These are phyloP conservation scores for Corapipo altera DNA, from an alignment of 2,113 vertebrate species.

Conservation along the genomic window DNA sequence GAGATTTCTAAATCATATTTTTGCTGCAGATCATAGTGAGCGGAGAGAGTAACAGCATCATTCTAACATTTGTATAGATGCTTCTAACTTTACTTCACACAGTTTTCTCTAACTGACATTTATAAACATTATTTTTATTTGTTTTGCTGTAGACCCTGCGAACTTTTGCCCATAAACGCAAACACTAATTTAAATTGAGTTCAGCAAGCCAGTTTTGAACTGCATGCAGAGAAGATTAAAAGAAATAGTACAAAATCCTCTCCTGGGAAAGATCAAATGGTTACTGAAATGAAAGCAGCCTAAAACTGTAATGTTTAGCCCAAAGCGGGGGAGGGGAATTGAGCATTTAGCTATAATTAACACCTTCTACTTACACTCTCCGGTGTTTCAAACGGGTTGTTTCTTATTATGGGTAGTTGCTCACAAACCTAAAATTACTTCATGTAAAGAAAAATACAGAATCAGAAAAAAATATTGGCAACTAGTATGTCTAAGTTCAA, in stretches of 20 bases:
- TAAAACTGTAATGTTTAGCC: slow-evolving; percentile 38
- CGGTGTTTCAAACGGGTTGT: neutral
- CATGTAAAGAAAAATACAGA: neutral
- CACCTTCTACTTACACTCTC: slow-evolving; percentile 50
- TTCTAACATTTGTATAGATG: neutral
- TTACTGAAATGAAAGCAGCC: slow-evolving; percentile 58
- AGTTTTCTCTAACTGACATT: slow-evolving; percentile 5
- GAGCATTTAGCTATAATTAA: slow-evolving; percentile 59
- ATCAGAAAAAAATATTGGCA: neutral
- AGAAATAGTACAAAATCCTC: slow-evolving; percentile 56
- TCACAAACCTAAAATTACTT: slow-evolving; percentile 21
- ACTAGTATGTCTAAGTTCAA: neutral
- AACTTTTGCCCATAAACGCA: slow-evolving; percentile 37
- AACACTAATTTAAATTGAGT: slow-evolving; percentile 47
- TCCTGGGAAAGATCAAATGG: slow-evolving; percentile 69
- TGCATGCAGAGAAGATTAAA: slow-evolving; percentile 64
- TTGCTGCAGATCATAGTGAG: neutral
- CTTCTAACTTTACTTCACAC: slow-evolving; percentile 5
- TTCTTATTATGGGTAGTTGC: slow-evolving; percentile 9
- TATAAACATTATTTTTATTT: slow-evolving; percentile 50
- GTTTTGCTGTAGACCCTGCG: neutral
- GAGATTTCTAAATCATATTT: neutral
- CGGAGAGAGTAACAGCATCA: neutral
- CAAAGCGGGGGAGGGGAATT: neutral
- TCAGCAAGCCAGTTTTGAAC: slow-evolving; percentile 46